phyloP scores from a whole-genome alignment of 2,888 invertebrate species.

The Macrosoma leucophasiata region DNA sequence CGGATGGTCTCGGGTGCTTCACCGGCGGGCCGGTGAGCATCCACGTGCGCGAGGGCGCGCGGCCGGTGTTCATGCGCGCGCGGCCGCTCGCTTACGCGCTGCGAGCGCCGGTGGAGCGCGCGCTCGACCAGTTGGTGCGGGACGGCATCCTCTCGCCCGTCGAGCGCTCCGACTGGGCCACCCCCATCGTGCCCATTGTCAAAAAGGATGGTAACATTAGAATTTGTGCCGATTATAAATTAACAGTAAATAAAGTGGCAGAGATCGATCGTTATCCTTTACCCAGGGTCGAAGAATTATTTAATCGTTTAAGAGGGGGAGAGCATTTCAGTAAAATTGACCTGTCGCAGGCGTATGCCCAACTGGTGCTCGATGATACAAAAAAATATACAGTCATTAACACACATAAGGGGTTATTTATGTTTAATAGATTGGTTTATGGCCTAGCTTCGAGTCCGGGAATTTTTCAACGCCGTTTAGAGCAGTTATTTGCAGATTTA shows the following conservation, averaged over 20 bases:
- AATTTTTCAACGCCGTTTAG: constrained; percentile 24
- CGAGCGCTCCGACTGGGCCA: constrained; percentile 28
- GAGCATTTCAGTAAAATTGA: constrained; percentile 26
- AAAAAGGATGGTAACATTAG: constrained; percentile 29
- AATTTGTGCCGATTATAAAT: constrained; percentile 29
- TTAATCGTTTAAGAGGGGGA: constrained; percentile 20
- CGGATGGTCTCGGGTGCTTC: too few species aligned
- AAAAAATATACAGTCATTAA: too few species aligned
- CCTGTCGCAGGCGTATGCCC: constrained; percentile 26
- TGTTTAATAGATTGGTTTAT: too few species aligned
- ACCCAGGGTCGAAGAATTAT: constrained; percentile 25
- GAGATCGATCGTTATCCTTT: constrained; percentile 29
- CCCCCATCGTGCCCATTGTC: constrained; percentile 27
- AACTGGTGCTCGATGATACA: constrained; percentile 19
- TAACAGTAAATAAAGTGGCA: constrained; percentile 27
- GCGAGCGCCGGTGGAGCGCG: constrained; percentile 23
- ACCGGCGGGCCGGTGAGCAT: constrained; percentile 25
- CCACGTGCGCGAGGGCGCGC: constrained; percentile 13
- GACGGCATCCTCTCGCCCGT: constrained; percentile 28
- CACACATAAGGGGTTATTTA: too few species aligned
- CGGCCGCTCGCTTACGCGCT: constrained; percentile 21
- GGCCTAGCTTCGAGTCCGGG: constrained; percentile 26
- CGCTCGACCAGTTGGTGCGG: constrained; percentile 15
- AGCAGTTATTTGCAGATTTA: constrained; percentile 14
- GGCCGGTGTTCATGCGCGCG: too few species aligned